Evolutionary conservation across 2,888 invertebrate species (phyloP), one percentile per base, ranked within the genome.

Genomic region (Aelia acuminata): DNA sequence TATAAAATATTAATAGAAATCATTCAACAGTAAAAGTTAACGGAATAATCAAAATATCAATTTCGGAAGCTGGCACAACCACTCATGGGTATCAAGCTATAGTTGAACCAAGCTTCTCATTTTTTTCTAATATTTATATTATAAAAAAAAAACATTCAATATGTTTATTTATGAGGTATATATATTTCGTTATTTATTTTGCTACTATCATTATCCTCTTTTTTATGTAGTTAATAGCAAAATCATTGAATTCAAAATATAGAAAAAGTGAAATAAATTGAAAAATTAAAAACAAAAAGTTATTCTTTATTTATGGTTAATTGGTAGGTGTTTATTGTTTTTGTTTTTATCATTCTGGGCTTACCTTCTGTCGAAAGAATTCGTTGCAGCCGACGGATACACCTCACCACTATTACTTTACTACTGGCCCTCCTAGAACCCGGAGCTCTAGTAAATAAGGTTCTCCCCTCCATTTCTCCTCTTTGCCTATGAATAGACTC

Each of bases 311-410:
- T 75, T 39, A 3, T 3, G 39, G 75, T n/a, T n/a, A n/a, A n/a
- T n/a, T n/a, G n/a, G n/a, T 43, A 43, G 43, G 43, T 43, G 4
- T 43, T 43, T 43, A 43, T 43, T 10, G 43, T 43, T 43, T 43
- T 0, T 75, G 22, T 75, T 39, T 75, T 22, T 39, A 85, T 85
- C 43, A 43, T 70, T 26, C 84, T 88, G 57, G 84, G 48, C 87
- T 88, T 88, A 35, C 49, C 26, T 63, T 87, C 84, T 57, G 80
- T 57, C 80, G 84, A 87, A 84, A 35, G 85, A 57, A 84, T 87
- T 70, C 84, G 80, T 89, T 39, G 89, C 87, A 89, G 89, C 89
- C 89, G 89, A 89, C 89, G 89, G 89, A 20, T 80, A 80, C 80
- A 43, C 84, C 85, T 87, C 43, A 70, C 70, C 84, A 88, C 80